phyloP scores from a whole-genome alignment of 2,888 invertebrate species.

The Chrysolina oricalcia region DNA sequence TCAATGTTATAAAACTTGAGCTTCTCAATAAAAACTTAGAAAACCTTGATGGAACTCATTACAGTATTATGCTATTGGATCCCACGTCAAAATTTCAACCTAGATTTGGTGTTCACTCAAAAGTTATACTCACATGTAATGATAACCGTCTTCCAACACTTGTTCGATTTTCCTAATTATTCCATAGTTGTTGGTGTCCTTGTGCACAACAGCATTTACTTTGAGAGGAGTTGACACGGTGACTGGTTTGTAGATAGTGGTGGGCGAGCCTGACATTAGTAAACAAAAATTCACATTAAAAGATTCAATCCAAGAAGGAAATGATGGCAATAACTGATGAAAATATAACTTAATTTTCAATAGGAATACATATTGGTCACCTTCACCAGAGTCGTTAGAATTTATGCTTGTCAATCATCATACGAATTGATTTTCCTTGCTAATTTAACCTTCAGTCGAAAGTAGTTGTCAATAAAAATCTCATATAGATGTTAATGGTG shows the following conservation, averaged over 20 bases:
- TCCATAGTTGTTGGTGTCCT: constrained; percentile 71
- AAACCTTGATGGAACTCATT: no score
- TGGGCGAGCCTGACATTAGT: neutral
- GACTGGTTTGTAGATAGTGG: constrained; percentile 36
- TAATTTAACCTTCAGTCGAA: no score
- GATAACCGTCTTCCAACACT: constrained; percentile 75
- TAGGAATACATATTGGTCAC: neutral
- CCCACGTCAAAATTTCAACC: neutral
- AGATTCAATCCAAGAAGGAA: neutral
- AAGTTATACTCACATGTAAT: constrained; percentile 70
- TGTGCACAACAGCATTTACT: constrained; percentile 61
- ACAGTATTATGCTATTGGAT: no score
- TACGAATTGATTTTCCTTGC: no score
- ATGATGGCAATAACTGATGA: neutral
- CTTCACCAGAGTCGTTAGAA: no score
- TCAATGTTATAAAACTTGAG: no score
- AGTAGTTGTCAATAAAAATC: no score
- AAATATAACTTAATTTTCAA: neutral
- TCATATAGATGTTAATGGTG: no score
- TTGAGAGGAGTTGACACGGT: constrained; percentile 39
- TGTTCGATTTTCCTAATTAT: constrained; percentile 75
- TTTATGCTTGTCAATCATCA: no score
- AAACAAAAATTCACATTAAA: neutral
- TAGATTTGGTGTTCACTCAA: no score
- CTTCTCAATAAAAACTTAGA: no score